phyloP scores from a whole-genome alignment of 2,888 invertebrate species.

The Campoplex capitator region DNA sequence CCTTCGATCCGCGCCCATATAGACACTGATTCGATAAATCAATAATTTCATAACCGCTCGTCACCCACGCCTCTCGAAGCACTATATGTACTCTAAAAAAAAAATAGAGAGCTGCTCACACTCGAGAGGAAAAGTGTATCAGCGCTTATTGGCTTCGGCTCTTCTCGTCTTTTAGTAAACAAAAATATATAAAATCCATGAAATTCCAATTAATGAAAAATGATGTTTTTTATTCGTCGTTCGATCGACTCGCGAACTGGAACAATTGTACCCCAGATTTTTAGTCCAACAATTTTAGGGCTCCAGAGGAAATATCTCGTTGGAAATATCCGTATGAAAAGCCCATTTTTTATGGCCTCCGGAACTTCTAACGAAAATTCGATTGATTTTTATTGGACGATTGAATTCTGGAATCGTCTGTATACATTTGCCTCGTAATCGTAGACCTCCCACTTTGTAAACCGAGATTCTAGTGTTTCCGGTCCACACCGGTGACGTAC shows the following conservation, averaged over 20 bases:
- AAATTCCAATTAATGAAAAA: background rate
- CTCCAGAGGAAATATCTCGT: too few species aligned
- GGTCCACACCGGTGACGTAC: conserved; percentile 2
- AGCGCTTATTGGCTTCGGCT: background rate
- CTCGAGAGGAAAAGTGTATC: background rate
- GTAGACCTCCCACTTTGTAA: conserved; percentile 15
- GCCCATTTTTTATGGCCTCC: too few species aligned
- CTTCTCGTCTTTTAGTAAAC: background rate
- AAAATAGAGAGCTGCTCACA: background rate
- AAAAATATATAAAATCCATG: background rate
- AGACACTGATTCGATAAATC: conserved; percentile 16
- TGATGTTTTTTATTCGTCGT: background rate
- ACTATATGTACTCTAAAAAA: background rate
- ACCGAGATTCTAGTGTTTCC: conserved; percentile 38
- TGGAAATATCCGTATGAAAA: too few species aligned
- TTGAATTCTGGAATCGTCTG: background rate
- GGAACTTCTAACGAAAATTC: background rate
- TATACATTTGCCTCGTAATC: background rate
- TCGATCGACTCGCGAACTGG: too few species aligned
- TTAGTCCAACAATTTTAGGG: too few species aligned
- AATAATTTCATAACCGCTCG: conserved; percentile 36
- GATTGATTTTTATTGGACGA: background rate
- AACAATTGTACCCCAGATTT: too few species aligned
- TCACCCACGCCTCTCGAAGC: background rate
- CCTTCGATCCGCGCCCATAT: conserved; percentile 4